Percentiles rank a stretch among this genome's conserved stretches.
These are phyloP conservation scores for Yasuhikotakia modesta DNA, from an alignment of 2,797 vertebrate genomes.

Conservation along the genomic window DNA sequence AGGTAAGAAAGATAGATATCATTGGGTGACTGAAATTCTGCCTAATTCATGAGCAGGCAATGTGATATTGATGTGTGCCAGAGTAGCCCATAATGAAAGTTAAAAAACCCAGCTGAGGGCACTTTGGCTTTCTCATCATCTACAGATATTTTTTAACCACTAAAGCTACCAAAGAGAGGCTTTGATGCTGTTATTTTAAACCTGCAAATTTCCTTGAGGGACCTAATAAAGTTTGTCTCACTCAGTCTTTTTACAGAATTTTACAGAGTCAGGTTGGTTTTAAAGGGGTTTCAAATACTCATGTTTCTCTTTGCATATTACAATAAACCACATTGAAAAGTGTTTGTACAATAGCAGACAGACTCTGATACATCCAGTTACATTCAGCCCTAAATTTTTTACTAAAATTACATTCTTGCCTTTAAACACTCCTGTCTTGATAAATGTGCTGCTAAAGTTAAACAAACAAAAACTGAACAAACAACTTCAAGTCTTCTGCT, in stretches of 20 bases:
- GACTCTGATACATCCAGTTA: no score
- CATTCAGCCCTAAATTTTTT: no score
- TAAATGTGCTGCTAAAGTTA: no score
- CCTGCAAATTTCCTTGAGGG: background rate
- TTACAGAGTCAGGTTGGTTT: background rate
- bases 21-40: constrained; percentile 31
- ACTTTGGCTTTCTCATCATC: constrained; percentile 6
- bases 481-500: no score
- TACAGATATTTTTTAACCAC: background rate
- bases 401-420: no score
- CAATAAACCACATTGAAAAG: no score
- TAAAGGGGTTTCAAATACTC: no score
- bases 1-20: constrained; percentile 31
- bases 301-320: no score
- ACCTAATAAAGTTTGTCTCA: background rate
- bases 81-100: constrained; percentile 31
- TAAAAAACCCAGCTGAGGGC: constrained; percentile 34
- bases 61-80: constrained; percentile 53
- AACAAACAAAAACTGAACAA: no score
- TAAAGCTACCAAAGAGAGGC: constrained; percentile 25
- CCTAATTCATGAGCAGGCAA: constrained; percentile 52
- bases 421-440: no score
- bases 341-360: no score
- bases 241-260: background rate
- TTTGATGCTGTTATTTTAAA: background rate